Evolutionary conservation across 2,113 vertebrate genomes (phyloP).

Genomic region (Lepidothrix coronata): DNA sequence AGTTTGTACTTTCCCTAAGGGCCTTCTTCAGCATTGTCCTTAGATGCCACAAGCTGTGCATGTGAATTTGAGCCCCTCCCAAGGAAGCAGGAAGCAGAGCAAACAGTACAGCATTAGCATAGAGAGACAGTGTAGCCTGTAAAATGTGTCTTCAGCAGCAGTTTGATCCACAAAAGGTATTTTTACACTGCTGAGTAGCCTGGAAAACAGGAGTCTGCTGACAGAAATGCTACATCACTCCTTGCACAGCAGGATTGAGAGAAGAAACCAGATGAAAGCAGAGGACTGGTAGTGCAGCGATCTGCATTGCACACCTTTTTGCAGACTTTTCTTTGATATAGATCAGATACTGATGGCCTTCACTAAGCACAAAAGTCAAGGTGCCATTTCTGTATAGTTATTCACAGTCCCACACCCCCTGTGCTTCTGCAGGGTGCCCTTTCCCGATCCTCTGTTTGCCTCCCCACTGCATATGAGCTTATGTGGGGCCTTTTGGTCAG

Average conservation of each 20-base stretch:
- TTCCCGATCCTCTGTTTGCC: not conserved
- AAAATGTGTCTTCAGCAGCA: not conserved
- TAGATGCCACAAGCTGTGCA: not conserved
- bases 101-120: not conserved
- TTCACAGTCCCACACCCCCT: not conserved
- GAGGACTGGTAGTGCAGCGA: not conserved
- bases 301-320: not conserved
- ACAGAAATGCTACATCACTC: not conserved
- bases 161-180: not conserved
- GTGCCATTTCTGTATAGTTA: not conserved
- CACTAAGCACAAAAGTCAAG: not conserved
- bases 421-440: not conserved
- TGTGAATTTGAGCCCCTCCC: not conserved
- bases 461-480: not conserved
- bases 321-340: not conserved
- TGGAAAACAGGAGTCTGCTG: not conserved
- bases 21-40: not conserved
- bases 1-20: not conserved
- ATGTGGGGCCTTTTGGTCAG: not conserved
- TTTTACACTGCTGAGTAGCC: not conserved
- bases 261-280: not conserved
- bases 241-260: not conserved
- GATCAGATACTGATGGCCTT: not conserved
- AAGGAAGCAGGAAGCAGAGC: not conserved
- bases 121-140: not conserved